Evolutionary conservation across 2,113 vertebrate genomes (phyloP).

Genomic region (Lycaon pictus): DNA sequence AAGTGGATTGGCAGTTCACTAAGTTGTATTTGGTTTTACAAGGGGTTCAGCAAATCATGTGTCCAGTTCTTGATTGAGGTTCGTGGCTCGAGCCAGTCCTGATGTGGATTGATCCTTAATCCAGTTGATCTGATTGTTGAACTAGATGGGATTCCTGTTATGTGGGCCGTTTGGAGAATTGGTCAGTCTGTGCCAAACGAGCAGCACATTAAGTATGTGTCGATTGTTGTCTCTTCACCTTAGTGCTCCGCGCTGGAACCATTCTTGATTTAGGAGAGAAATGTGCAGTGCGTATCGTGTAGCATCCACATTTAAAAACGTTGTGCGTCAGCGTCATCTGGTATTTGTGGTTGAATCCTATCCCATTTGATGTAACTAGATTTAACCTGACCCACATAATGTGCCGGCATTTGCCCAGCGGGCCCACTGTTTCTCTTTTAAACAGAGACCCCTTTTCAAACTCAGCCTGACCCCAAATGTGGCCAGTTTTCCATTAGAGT

Average conservation of each 20-base stretch:
- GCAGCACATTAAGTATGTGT: neutral
- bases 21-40: neutral
- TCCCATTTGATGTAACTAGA: constrained; percentile 49
- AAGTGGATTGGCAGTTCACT: neutral
- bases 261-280: neutral
- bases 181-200: neutral
- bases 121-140: neutral
- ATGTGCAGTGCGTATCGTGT: accelerated
- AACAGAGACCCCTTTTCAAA: constrained; percentile 63
- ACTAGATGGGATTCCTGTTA: neutral
- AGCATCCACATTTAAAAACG: neutral
- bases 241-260: neutral
- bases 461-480: constrained; percentile 32
- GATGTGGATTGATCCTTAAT: neutral
- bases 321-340: neutral
- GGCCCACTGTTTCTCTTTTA: constrained; percentile 51
- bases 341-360: constrained; percentile 49
- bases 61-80: constrained; percentile 5
- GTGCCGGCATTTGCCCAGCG: constrained; percentile 55
- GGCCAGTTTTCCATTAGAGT: constrained; percentile 67
- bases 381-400: constrained; percentile 51
- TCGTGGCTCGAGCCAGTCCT: constrained; percentile 19
- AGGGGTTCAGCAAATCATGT: neutral
- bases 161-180: neutral
- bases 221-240: neutral